Percentiles rank a stretch among this genome's conserved stretches.
Evolutionary conservation across 2,888 invertebrate species (phyloP).

Genomic region (Augiades crinisus): DNA sequence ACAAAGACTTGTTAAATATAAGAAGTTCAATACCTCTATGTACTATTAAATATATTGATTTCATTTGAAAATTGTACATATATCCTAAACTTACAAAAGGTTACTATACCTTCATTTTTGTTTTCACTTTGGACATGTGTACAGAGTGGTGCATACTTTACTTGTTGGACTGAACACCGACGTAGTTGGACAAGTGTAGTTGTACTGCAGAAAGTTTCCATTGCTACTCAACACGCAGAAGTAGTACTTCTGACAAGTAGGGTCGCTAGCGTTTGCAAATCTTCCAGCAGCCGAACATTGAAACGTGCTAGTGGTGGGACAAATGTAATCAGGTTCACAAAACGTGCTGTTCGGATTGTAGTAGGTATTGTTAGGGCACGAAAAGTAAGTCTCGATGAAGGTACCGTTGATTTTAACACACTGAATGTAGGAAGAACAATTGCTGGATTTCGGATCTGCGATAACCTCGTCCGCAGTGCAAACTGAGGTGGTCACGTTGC

Average conservation of each 20-base stretch:
- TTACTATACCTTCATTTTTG: too few species aligned
- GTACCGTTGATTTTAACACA: not conserved
- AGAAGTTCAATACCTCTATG: too few species aligned
- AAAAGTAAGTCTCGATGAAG: not conserved
- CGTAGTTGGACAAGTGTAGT: slow-evolving; percentile 33
- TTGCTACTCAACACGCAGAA: slow-evolving; percentile 47
- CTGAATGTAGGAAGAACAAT: not conserved
- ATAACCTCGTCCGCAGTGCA: not conserved
- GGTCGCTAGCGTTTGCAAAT: slow-evolving; percentile 53
- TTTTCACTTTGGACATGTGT: too few species aligned
- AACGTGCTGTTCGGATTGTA: not conserved
- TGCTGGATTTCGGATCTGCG: not conserved
- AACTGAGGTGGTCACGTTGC: not conserved
- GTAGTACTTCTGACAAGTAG: slow-evolving; percentile 56
- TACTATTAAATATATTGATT: too few species aligned
- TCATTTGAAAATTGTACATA: too few species aligned
- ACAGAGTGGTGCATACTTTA: slow-evolving; percentile 50
- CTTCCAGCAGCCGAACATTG: slow-evolving; percentile 55
- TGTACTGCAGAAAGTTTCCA: slow-evolving; percentile 32
- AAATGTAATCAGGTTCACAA: not conserved
- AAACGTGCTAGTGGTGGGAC: slow-evolving; percentile 31
- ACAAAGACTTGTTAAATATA: too few species aligned
- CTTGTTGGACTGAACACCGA: slow-evolving; percentile 55
- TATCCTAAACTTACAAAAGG: too few species aligned
- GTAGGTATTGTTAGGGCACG: not conserved